Evolutionary conservation across 2,888 invertebrate genomes (phyloP), one percentile per base, ranked within the genome.

Genomic region (Dolichomitus sp.): DNA sequence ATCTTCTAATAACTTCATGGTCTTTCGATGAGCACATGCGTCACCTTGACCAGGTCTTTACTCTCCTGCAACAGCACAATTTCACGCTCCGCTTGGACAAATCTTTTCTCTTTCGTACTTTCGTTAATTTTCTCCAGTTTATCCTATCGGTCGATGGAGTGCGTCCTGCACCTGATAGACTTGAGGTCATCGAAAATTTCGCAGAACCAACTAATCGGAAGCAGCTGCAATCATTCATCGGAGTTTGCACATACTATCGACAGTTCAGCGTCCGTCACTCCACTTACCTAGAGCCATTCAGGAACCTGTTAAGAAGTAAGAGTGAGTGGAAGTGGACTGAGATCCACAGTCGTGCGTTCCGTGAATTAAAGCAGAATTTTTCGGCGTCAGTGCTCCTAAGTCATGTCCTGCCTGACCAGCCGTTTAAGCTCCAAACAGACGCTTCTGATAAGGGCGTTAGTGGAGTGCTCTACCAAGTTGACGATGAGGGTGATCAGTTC

Each of bases 91-190:
- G 78, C 0, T 23, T 87, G 0, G 83, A 84, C 19, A 91, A 90
- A 85, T 85, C 88, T 0, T 0, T 61, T 14, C 89, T 91, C 82
- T 84, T 80, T 66, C 50, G 63, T 0, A 27, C 50, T 7, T 11
- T 19, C 3, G 76, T 92, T 0, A 86, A 87, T 6, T 87, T 87
- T 70, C 54, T 87, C 7, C 85, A 86, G 7, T 85, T 80, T 37
- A 9, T 37, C 9, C 17, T 23, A 65, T 3, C 40, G 85, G 19
- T 52, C 5, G 4, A 70, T 4, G 84, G 86, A 0, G 63, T 85
- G 0, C 6, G 23, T 4, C 80, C 84, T 12, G 77, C 86, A 54
- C 80, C 80, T 7, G 81, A 85, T 57, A 77, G 87, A 33, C 59
- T 87, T 0, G 69, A 87, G 19, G 3, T 52, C 19, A 52, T 52